Evolutionary conservation across 2,888 invertebrate genomes (phyloP).

Genomic region (Lypha dubia): DNA sequence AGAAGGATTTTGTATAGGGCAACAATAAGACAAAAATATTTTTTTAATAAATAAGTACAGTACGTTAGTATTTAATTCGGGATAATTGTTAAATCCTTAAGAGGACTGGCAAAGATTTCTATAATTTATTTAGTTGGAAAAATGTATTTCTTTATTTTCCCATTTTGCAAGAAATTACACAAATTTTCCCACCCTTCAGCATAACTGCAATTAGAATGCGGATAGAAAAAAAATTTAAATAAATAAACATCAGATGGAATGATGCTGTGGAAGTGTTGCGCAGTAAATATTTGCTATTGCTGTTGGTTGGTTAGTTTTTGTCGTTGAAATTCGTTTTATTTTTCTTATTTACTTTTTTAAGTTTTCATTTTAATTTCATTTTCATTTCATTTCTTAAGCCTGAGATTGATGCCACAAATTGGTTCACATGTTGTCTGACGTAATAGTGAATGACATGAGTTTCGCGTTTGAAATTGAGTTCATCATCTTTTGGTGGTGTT

Average conservation of each 20-base stretch:
- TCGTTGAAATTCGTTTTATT: constrained; percentile 26
- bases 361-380: constrained; percentile 69
- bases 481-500: constrained; percentile 72
- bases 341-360: constrained; percentile 23
- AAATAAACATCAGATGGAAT: constrained; percentile 44
- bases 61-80: too few relatives aligned
- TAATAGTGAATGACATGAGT: constrained; percentile 73
- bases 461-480: constrained; percentile 74
- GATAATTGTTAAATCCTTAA: too few relatives aligned
- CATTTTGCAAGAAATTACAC: neutral
- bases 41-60: too few relatives aligned
- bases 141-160: constrained; percentile 1
- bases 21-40: too few relatives aligned
- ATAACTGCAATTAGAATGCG: constrained; percentile 61
- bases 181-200: constrained; percentile 69
- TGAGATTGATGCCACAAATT: constrained; percentile 82
- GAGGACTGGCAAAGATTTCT: too few relatives aligned
- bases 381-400: constrained; percentile 76
- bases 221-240: too few relatives aligned
- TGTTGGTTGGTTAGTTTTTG: constrained; percentile 60
- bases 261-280: constrained; percentile 57
- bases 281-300: constrained; percentile 33
- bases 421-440: constrained; percentile 79
- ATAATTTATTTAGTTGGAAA: too few relatives aligned
- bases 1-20: too few relatives aligned